Evolutionary conservation across 2,113 vertebrate species (phyloP).

Genomic region (Sinocyclocheilus grahami): DNA sequence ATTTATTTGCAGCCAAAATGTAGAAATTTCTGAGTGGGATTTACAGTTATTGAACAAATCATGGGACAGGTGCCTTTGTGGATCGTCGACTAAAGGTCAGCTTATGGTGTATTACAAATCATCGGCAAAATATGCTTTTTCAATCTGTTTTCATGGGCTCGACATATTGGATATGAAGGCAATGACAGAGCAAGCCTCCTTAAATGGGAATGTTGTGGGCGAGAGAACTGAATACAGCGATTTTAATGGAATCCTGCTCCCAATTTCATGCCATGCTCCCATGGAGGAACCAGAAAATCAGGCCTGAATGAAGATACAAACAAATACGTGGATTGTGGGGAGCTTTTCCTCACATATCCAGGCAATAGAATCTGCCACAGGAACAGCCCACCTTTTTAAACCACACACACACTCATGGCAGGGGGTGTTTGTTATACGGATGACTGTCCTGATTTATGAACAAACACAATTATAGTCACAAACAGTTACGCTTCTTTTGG

Average conservation of each 20-base stretch:
- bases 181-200: slow-evolving; percentile 7
- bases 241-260: neutral
- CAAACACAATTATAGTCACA: slow-evolving; percentile 24
- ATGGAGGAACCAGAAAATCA: slow-evolving; percentile 14
- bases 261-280: slow-evolving; percentile 28
- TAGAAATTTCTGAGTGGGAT: neutral
- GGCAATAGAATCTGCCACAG: neutral
- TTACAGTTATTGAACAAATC: neutral
- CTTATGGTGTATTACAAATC: neutral
- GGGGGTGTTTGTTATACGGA: neutral
- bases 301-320: slow-evolving; percentile 9
- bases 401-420: slow-evolving; percentile 21
- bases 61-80: neutral
- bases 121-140: neutral
- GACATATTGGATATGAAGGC: neutral
- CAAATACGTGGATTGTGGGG: neutral
- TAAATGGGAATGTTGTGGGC: neutral
- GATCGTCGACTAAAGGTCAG: neutral
- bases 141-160: neutral
- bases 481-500: slow-evolving; percentile 14
- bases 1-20: neutral
- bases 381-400: slow-evolving; percentile 3
- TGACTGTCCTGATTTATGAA: neutral
- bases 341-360: slow-evolving; percentile 1
- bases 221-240: neutral